phyloP scores from a whole-genome alignment of 2,113 vertebrate genomes.

The Pelobates fuscus region DNA sequence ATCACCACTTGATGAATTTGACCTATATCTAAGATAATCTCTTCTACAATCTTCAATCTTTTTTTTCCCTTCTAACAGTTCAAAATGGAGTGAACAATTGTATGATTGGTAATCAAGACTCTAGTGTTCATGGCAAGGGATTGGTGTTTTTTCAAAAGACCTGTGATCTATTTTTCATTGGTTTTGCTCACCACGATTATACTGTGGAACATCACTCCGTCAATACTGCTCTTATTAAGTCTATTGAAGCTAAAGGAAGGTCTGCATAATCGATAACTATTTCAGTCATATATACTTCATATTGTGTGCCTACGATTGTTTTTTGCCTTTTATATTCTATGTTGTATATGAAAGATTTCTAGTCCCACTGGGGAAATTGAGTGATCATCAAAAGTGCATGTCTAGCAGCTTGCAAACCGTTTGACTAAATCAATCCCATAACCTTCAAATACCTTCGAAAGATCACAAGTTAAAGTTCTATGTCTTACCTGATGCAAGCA shows the following conservation, averaged over 20 bases:
- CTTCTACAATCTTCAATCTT: no score
- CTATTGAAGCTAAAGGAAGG: not conserved
- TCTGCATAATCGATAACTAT: constrained; percentile 30
- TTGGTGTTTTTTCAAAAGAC: constrained; percentile 1
- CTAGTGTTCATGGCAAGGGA: not conserved
- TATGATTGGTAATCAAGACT: not conserved
- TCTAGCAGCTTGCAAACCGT: constrained; percentile 7
- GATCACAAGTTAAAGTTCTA: not conserved
- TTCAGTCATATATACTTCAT: constrained; percentile 16
- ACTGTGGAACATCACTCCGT: no score
- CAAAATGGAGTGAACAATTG: not conserved
- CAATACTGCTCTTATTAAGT: not conserved
- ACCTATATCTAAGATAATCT: no score
- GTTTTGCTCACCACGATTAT: not conserved
- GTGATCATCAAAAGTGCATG: constrained; percentile 21
- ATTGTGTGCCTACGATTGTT: not conserved
- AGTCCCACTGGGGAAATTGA: constrained; percentile 15
- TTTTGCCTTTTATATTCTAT: constrained; percentile 22
- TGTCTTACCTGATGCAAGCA: not conserved
- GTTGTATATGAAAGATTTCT: constrained; percentile 33
- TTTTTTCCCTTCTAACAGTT: no score
- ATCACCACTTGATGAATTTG: no score
- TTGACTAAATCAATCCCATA: not conserved
- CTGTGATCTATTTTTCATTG: not conserved
- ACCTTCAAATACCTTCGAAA: constrained; percentile 1